These are phyloP conservation scores for Thaumetopoea pityocampa DNA, from an alignment of 1,140 invertebrate genomes.

Conservation along the genomic window DNA sequence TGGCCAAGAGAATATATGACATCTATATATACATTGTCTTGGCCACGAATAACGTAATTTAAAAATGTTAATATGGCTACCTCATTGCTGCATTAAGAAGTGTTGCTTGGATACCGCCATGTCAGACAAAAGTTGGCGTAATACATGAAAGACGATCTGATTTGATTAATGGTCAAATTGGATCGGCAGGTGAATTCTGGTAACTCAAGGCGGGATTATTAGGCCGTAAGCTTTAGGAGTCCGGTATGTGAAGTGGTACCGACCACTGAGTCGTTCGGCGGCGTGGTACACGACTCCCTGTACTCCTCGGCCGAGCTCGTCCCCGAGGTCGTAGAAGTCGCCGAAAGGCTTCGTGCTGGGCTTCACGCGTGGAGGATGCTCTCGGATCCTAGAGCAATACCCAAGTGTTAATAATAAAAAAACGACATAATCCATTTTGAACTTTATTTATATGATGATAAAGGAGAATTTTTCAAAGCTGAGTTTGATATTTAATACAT, in stretches of 20 bases:
- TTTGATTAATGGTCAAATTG: no score
- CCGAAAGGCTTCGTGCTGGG: slow-evolving; percentile 81
- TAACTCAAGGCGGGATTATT: not conserved
- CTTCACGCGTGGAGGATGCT: slow-evolving; percentile 81
- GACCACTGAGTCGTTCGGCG: slow-evolving; percentile 86
- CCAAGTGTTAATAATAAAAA: not conserved
- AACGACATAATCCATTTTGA: not conserved
- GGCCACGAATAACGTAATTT: no score
- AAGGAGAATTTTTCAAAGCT: no score
- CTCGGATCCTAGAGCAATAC: slow-evolving; percentile 76
- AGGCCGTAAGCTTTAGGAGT: not conserved
- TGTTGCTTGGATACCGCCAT: no score
- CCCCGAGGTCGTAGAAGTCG: slow-evolving; percentile 94
- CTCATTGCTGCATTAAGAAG: no score
- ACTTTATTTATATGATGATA: no score
- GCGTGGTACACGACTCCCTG: slow-evolving; percentile 92
- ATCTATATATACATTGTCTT: no score
- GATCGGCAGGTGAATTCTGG: not conserved
- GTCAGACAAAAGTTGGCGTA: no score
- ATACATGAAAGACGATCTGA: no score
- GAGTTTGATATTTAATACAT: no score
- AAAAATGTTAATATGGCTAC: no score
- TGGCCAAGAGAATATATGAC: no score
- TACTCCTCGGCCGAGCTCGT: slow-evolving; percentile 95
- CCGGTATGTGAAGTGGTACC: not conserved